Conservation (phyloP, 1,140 invertebrate genomes). For the Rhagoletis pomonella region DNA sequence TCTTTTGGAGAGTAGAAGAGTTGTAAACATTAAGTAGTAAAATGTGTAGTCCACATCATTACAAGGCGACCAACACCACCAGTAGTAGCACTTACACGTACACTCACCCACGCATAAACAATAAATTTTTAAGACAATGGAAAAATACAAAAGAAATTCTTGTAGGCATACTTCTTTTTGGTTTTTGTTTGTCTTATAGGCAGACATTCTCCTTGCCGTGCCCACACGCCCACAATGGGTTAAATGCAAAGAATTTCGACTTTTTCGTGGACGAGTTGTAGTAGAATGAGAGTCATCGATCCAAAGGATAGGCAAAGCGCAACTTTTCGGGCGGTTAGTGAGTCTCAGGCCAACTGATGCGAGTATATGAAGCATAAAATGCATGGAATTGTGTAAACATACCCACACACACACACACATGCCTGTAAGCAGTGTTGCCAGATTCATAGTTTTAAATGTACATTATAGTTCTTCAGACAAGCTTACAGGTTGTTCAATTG, state of each 20-base stretch:
- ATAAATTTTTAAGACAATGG: conserved; percentile 48
- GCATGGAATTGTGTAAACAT: conserved; percentile 28
- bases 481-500: no score
- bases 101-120: background rate
- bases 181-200: conserved; percentile 43
- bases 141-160: conserved; percentile 50
- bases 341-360: background rate
- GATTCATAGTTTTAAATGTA: no score
- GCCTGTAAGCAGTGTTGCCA: background rate
- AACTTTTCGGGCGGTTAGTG: conserved; percentile 9
- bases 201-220: background rate
- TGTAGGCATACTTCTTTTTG: conserved; percentile 14
- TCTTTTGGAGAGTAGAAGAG: background rate
- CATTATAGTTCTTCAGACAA: no score
- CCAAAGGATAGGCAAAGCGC: background rate
- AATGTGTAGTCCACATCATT: conserved; percentile 8
- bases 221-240: background rate
- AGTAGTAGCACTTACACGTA: background rate
- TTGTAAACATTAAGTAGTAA: conserved; percentile 21
- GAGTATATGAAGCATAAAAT: conserved; percentile 40
- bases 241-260: background rate
- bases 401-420: background rate
- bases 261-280: background rate
- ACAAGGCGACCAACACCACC: background rate
- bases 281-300: background rate